Evolutionary conservation across 1,140 invertebrate genomes (phyloP), one percentile per base, ranked within the genome.

Genomic region (Tetramorium parvispinum): DNA sequence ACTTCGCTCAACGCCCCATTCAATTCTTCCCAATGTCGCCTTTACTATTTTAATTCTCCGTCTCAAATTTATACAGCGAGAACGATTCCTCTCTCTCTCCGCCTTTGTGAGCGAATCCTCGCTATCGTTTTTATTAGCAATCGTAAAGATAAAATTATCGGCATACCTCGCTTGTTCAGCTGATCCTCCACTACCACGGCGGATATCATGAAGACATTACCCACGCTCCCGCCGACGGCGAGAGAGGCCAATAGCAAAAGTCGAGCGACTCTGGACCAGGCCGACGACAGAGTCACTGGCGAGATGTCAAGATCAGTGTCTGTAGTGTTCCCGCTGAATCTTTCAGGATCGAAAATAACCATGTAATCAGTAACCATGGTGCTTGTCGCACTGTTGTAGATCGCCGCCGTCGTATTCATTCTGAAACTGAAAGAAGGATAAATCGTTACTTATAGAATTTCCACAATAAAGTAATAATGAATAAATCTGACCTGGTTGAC

Each of bases 141-240:
- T 81, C 37, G 37, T 68, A 51, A 73, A 68, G 16, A 49, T 0
- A 18, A 65, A 43, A 57, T 59, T 37, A 2, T 1, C 3, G 27
- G 16, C n/a, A 0, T 94, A 97, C 97, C 97, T 96, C 96, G 95
- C 94, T 97, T 97, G 89, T 96, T 96, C 0, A 97, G 94, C 90
- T 97, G 96, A 89, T 97, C 97, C 86, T 97, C 97, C 24, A 97
- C 97, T 95, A 97, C 97, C 43, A 97, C 96, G 3, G 97, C 96
- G 46, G 96, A 97, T 91, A 97, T 97, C 96, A 97, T 97, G 92
- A 97, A 97, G 63, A 97, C 96, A 91, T 97, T 97, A 32, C 97
- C 97, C 49, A 97, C 96, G 85, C 97, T 97, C 3, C 97, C 97
- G 21, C 97, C 91, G 0, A 96, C 96, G 0, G 97, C 96, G 46